These are phyloP conservation scores for Polymixis flavicincta DNA, from an alignment of 2,888 invertebrate genomes.

Conservation along the genomic window DNA sequence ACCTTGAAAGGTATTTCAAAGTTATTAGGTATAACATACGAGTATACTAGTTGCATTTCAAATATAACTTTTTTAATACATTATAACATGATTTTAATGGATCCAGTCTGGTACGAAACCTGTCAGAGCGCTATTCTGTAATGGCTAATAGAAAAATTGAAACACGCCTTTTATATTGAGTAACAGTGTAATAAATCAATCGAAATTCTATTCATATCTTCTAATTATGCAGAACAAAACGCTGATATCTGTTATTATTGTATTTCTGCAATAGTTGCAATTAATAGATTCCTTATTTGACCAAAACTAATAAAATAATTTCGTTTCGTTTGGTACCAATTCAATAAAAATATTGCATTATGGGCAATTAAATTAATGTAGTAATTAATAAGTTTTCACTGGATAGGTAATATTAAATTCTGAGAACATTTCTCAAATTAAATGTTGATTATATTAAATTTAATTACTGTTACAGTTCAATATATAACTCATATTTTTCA, in stretches of 20 bases:
- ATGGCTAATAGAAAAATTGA: conserved; percentile 10
- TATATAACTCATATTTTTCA: too few relatives aligned
- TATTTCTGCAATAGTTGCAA: conserved; percentile 7
- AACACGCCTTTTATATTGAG: conserved; percentile 8
- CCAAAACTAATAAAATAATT: neutral
- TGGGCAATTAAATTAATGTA: neutral
- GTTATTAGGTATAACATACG: conserved; percentile 22
- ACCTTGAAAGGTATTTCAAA: conserved; percentile 10
- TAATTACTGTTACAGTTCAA: conserved; percentile 3
- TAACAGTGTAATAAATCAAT: conserved; percentile 31
- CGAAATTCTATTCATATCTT: conserved; percentile 16
- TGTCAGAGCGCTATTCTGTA: conserved; percentile 32
- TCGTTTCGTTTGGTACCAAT: neutral
- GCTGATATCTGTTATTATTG: conserved; percentile 25
- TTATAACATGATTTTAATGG: conserved; percentile 27
- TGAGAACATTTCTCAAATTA: neutral
- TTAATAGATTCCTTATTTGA: neutral
- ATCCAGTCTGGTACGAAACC: conserved; percentile 38
- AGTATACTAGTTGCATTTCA: conserved; percentile 19
- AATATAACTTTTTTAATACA: conserved; percentile 31
- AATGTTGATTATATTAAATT: neutral
- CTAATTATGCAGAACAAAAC: conserved; percentile 20
- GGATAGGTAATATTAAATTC: neutral
- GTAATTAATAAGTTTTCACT: neutral
- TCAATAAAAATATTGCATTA: neutral